Evolutionary conservation across 2,888 invertebrate genomes (phyloP), one percentile per base, ranked within the genome.

Genomic region (Julus scanicus): DNA sequence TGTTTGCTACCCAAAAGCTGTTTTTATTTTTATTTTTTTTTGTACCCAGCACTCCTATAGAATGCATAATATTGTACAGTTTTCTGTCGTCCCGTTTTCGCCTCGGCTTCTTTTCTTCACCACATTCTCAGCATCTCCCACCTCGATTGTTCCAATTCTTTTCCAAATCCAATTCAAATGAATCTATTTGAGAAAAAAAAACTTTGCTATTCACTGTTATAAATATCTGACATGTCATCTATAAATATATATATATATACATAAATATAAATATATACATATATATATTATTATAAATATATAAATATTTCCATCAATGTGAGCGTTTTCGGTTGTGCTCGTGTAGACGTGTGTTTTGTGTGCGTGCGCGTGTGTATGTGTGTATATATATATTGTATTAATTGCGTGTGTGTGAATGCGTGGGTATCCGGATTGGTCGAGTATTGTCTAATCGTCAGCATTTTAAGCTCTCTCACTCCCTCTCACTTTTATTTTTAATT

Each of bases 261-360:
- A 84, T 8, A 84, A 8, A 84, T 84, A 84, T 8, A 84, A 5
- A 84, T 40, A 84, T 84, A 84, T 13, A 84, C 11, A 84, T 84
- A 37, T 84, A 84, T 84, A 84, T 40, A 84, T 84, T 39, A 84
- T 39, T 84, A 84, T 84, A 84, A 84, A 84, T 84, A 84, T 84
- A 84, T 84, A 84, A 37, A 84, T 84, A 84, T 39, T 84, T 84
- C 37, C 84, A 40, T 84, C 40, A 17, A 17, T 57, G 57, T 57
- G 57, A 57, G 57, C 57, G 57, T 57, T 17, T 57, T 57, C 57
- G 17, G 57, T 15, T 17, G 15, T 57, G 57, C 17, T 17, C 17
- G 57, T 57, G 29, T n/a, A n/a, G n/a, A n/a, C n/a, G n/a, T n/a
- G n/a, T n/a, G 40, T 39, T 84, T 0, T 84, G 15, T 39, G 40